phyloP scores from a whole-genome alignment of 2,113 vertebrate species.

The Caracal caracal region DNA sequence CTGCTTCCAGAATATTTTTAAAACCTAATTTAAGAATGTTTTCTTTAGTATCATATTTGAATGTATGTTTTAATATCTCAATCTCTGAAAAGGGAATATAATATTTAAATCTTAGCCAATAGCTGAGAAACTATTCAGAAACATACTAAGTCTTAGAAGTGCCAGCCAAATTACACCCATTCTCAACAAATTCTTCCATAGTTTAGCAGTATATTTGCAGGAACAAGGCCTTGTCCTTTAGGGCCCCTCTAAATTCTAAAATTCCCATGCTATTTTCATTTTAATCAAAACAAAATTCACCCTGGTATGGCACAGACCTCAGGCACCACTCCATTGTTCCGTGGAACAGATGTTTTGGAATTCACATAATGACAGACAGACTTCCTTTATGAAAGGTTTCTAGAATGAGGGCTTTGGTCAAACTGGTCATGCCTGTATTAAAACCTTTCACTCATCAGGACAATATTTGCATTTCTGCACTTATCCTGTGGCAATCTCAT shows the following conservation, averaged over 20 bases:
- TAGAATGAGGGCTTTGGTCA: constrained; percentile 76
- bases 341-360: constrained; percentile 76
- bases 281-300: constrained; percentile 80
- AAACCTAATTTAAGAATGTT: constrained; percentile 9
- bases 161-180: background rate
- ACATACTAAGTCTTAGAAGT: background rate
- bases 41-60: background rate
- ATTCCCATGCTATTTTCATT: constrained; percentile 27
- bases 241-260: background rate
- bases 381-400: constrained; percentile 73
- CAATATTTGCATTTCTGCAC: constrained; percentile 68
- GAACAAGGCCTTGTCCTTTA: background rate
- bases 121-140: constrained; percentile 47
- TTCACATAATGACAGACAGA: constrained; percentile 77
- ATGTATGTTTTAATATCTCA: background rate
- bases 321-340: constrained; percentile 59
- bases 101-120: background rate
- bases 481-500: constrained; percentile 63
- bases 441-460: constrained; percentile 71
- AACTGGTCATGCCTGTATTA: constrained; percentile 63
- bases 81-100: background rate
- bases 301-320: constrained; percentile 53
- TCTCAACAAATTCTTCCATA: background rate
- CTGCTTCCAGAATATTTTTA: background rate
- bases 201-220: background rate